These are phyloP conservation scores for Chinchilla lanigera DNA, from an alignment of 2,113 vertebrate genomes.

Conservation along the genomic window DNA sequence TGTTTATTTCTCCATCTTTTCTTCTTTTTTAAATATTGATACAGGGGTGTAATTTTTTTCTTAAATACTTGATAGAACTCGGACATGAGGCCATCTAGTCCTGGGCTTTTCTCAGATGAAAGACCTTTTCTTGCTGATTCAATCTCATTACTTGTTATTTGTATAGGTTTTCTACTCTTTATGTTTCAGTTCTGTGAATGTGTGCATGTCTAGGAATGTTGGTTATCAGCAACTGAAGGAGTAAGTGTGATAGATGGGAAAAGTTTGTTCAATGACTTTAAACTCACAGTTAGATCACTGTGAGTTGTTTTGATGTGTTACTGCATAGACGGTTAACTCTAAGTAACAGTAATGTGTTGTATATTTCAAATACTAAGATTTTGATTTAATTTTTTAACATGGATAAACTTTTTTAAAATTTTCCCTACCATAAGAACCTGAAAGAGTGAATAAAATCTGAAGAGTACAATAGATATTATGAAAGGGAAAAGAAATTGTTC, in stretches of 20 bases:
- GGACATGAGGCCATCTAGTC: neutral
- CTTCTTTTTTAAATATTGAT: constrained; percentile 56
- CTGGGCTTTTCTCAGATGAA: neutral
- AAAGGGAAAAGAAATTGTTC: too few relatives aligned
- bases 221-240: neutral
- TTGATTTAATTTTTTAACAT: neutral
- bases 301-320: neutral
- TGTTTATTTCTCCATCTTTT: constrained; percentile 17
- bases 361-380: neutral
- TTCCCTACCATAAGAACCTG: too few relatives aligned
- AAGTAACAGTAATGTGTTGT: neutral
- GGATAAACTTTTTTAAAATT: too few relatives aligned
- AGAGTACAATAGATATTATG: too few relatives aligned
- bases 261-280: neutral
- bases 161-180: neutral
- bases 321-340: neutral
- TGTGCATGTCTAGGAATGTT: neutral
- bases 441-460: too few relatives aligned
- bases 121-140: neutral
- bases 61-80: neutral
- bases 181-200: neutral
- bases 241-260: neutral
- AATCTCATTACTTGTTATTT: neutral
- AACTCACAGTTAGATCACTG: neutral
- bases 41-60: neutral